phyloP scores from a whole-genome alignment of 2,888 invertebrate genomes.

The Agriopis marginaria region DNA sequence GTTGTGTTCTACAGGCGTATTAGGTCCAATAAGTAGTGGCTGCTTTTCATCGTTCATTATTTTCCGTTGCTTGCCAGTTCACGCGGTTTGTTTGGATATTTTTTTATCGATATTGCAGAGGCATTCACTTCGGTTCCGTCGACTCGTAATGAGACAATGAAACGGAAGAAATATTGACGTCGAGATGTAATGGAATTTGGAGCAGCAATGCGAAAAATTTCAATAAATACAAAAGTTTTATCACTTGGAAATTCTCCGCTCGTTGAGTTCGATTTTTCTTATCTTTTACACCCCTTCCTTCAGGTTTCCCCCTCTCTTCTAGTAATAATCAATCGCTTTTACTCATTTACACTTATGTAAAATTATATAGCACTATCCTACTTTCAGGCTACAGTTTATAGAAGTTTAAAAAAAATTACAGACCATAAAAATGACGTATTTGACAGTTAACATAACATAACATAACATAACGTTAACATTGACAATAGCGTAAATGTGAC shows the following conservation, averaged over 20 bases:
- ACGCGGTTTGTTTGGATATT: constrained; percentile 12
- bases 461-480: too few species aligned
- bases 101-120: constrained; percentile 38
- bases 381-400: constrained; percentile 5
- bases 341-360: not conserved
- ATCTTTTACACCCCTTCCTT: constrained; percentile 10
- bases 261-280: constrained; percentile 32
- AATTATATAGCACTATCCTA: not conserved
- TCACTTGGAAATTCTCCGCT: constrained; percentile 37
- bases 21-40: constrained; percentile 86
- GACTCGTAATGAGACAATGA: constrained; percentile 16
- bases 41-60: constrained; percentile 90
- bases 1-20: constrained; percentile 65
- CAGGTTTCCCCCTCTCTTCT: not conserved
- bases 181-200: constrained; percentile 40
- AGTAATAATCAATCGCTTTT: not conserved
- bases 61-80: constrained; percentile 33
- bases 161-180: constrained; percentile 35
- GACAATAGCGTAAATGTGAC: constrained; percentile 4
- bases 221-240: constrained; percentile 28
- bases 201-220: constrained; percentile 42
- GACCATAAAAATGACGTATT: not conserved
- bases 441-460: too few species aligned
- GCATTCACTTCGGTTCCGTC: constrained; percentile 42
- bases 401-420: not conserved